These are phyloP conservation scores for Noctua janthe DNA, from an alignment of 2,888 invertebrate genomes.

Conservation along the genomic window DNA sequence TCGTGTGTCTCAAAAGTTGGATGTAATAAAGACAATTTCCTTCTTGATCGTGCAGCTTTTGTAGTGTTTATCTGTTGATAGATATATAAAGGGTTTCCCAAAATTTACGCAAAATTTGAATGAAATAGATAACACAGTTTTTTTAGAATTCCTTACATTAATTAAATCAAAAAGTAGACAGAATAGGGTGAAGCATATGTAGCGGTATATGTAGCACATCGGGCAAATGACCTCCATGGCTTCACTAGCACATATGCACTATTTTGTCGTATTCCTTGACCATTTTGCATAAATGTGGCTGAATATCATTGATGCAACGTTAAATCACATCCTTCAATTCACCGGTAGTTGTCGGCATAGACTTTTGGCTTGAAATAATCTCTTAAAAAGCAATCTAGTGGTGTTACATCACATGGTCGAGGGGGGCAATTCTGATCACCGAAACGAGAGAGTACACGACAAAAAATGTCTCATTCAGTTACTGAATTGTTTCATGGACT, in stretches of 20 bases:
- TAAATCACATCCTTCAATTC: not conserved
- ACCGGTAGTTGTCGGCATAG: no score
- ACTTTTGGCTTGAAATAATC: not conserved
- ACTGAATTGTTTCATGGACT: not conserved
- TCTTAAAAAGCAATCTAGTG: not conserved
- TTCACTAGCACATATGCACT: not conserved
- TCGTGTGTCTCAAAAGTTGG: constrained; percentile 46
- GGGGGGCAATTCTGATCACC: not conserved
- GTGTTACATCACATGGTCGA: not conserved
- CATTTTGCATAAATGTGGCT: not conserved
- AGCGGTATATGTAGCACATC: not conserved
- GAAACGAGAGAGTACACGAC: not conserved
- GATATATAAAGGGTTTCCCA: not conserved
- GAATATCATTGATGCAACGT: not conserved
- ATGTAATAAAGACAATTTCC: constrained; percentile 35
- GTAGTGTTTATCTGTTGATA: constrained; percentile 2
- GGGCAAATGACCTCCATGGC: not conserved
- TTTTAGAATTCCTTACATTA: not conserved
- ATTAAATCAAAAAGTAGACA: not conserved
- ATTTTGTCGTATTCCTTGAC: not conserved
- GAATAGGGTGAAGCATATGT: not conserved
- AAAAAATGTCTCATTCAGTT: not conserved
- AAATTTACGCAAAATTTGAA: not conserved
- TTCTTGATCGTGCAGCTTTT: constrained; percentile 4
- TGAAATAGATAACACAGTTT: not conserved